Conservation (phyloP, 2,888 invertebrate genomes). For the Stenchaetothrips biformis region DNA sequence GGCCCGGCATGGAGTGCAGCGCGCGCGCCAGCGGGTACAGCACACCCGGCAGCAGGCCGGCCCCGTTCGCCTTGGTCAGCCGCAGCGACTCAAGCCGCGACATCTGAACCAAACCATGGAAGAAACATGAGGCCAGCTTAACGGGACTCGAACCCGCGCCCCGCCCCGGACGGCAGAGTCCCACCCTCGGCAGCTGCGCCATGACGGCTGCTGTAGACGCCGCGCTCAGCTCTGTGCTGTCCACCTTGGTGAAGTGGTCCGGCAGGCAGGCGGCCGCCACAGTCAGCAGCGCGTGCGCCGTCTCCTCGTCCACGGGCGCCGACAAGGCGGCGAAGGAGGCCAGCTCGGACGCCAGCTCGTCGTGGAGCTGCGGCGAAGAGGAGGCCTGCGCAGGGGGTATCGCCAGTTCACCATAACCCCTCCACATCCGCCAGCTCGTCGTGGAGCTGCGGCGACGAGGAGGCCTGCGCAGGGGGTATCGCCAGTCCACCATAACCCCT, state of each 20-base stretch:
- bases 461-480: neutral
- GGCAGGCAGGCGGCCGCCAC: neutral
- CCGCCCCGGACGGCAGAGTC: neutral
- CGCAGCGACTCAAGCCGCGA: neutral
- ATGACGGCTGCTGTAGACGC: neutral
- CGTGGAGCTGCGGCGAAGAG: neutral
- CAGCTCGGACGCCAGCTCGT: neutral
- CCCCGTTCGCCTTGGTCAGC: neutral
- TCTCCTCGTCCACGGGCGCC: neutral
- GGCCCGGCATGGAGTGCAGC: neutral
- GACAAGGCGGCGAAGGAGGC: neutral
- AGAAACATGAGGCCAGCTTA: too few relatives aligned
- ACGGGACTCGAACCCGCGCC: too few relatives aligned
- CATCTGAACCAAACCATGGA: neutral
- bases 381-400: neutral
- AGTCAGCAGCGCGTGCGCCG: neutral
- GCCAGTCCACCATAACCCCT: neutral
- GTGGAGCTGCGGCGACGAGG: neutral
- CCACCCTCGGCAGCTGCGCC: neutral
- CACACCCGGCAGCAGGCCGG: neutral
- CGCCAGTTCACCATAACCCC: neutral
- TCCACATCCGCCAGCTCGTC: neutral
- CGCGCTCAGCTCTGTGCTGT: neutral
- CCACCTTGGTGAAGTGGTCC: neutral
- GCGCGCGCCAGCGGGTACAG: conserved; percentile 19